Evolutionary conservation across 2,797 vertebrate species (phyloP).

Genomic region (Pelochelys cantorii): DNA sequence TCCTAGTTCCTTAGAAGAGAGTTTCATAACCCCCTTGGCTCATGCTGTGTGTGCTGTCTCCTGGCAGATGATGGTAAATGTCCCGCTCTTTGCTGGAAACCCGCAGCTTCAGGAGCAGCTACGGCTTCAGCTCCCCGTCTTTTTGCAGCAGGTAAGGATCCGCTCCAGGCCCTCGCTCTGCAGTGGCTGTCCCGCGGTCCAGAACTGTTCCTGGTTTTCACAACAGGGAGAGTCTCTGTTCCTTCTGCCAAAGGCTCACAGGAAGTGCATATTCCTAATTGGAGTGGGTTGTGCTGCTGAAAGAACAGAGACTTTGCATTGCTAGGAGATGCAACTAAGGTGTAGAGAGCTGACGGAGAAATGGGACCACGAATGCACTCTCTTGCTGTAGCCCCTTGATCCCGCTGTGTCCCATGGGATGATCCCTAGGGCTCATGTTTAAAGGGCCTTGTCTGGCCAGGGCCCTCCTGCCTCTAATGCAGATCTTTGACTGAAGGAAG

Average conservation of each 20-base stretch:
- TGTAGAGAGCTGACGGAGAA: conserved; percentile 19
- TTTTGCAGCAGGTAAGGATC: conserved; percentile 94
- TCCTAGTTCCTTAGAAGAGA: neutral
- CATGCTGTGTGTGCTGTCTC: conserved; percentile 55
- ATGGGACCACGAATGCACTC: neutral
- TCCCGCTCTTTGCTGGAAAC: conserved; percentile 96
- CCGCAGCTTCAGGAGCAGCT: conserved; percentile 98
- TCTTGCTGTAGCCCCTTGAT: neutral
- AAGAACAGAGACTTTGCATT: neutral
- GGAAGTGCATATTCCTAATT: neutral
- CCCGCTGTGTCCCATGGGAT: neutral
- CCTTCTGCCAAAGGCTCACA: neutral
- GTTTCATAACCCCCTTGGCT: conserved; percentile 35
- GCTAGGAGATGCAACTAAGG: neutral
- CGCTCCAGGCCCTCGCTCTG: conserved; percentile 46
- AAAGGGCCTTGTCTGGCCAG: neutral
- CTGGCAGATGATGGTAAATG: conserved; percentile 96
- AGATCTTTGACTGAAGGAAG: neutral
- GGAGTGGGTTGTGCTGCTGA: neutral
- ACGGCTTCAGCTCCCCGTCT: conserved; percentile 94
- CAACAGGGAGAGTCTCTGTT: neutral
- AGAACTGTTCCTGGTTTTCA: conserved; percentile 18
- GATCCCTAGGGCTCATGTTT: neutral
- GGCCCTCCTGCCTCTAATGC: neutral
- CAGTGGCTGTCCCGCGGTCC: conserved; percentile 45